Evolutionary conservation across 2,113 vertebrate genomes (phyloP).

Genomic region (Lagenorhynchus albirostris): DNA sequence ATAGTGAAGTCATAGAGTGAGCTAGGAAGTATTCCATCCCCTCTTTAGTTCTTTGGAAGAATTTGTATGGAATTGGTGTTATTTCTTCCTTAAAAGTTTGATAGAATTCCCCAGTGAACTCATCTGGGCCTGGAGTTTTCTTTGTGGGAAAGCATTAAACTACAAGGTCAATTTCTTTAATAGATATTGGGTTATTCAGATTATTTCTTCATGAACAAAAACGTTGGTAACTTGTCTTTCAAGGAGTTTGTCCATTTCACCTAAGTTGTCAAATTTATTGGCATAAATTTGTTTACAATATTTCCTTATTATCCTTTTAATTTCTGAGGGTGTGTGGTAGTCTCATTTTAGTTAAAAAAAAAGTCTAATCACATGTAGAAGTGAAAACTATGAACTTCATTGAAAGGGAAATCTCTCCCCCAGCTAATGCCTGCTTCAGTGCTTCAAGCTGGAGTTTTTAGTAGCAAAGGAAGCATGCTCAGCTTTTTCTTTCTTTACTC

Average conservation of each 20-base stretch:
- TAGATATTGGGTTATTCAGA: not conserved
- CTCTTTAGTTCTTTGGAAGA: not conserved
- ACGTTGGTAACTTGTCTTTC: not conserved
- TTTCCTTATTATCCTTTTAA: not conserved
- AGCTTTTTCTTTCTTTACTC: not conserved
- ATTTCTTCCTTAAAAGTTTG: not conserved
- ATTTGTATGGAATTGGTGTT: not conserved
- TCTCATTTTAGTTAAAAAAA: not conserved
- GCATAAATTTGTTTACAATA: constrained; percentile 16
- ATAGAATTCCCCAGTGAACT: not conserved
- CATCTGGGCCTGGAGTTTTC: not conserved
- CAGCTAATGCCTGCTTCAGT: not conserved
- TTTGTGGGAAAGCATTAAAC: not conserved
- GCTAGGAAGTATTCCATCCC: not conserved
- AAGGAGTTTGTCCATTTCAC: not conserved
- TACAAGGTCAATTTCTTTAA: not conserved
- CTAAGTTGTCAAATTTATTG: not conserved
- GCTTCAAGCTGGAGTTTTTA: not conserved
- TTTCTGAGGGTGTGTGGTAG: not conserved
- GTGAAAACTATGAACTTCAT: not conserved
- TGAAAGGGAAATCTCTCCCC: not conserved
- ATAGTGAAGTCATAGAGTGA: not conserved
- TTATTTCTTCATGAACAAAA: not conserved
- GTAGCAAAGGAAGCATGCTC: not conserved
- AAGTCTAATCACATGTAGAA: not conserved